Conservation (phyloP, 2,888 invertebrate genomes). For the Dichetophora obliterata region DNA sequence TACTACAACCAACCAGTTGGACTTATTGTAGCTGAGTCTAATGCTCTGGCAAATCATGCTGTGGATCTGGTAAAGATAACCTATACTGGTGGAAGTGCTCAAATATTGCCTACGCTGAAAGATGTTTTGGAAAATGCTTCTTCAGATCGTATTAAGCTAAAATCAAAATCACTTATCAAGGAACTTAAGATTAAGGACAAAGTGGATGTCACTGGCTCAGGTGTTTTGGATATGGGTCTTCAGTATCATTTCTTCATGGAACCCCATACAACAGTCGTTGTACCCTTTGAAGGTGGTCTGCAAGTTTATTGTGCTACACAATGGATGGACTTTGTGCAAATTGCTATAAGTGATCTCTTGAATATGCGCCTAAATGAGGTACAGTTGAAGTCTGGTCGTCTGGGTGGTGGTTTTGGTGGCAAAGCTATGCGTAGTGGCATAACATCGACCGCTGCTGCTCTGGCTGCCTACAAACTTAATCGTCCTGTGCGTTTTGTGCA, state of each 20-base stretch:
- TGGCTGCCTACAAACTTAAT: conserved; percentile 75
- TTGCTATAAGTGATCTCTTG: conserved; percentile 73
- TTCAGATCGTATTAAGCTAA: conserved; percentile 55
- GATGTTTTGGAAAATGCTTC: conserved; percentile 70
- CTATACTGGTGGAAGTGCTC: conserved; percentile 67
- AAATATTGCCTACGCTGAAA: conserved; percentile 64
- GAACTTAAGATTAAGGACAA: conserved; percentile 49
- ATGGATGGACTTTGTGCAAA: conserved; percentile 75
- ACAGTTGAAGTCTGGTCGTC: conserved; percentile 78
- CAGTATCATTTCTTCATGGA: conserved; percentile 86
- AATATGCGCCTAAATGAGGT: conserved; percentile 76
- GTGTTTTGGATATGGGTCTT: conserved; percentile 73
- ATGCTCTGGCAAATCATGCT: conserved; percentile 74
- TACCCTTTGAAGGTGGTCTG: conserved; percentile 80
- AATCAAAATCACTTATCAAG: conserved; percentile 53
- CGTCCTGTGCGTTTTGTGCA: conserved; percentile 80
- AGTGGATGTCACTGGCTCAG: conserved; percentile 62
- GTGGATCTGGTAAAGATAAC: conserved; percentile 72
- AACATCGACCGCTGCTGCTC: conserved; percentile 76
- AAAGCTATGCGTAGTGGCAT: conserved; percentile 78
- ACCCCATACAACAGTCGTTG: conserved; percentile 76
- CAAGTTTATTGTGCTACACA: conserved; percentile 78
- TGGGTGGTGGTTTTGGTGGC: conserved; percentile 87
- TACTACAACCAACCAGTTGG: conserved; percentile 84
- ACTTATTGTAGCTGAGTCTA: conserved; percentile 77